Evolutionary conservation across 2,113 vertebrate genomes (phyloP).

Genomic region (Istiophorus platypterus): DNA sequence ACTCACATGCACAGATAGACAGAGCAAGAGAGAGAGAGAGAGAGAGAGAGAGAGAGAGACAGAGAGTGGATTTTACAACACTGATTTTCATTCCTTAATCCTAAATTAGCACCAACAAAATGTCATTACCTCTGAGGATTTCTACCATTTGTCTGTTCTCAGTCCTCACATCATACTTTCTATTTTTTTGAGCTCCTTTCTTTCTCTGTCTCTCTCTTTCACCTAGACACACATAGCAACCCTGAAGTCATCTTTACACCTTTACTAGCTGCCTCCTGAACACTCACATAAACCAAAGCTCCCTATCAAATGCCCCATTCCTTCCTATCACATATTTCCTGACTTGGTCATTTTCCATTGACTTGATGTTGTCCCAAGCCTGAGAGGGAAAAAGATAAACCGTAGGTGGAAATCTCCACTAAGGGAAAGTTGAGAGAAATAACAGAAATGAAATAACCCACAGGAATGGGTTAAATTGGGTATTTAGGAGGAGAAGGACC

Average conservation of each 20-base stretch:
- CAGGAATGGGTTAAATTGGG: constrained; percentile 2
- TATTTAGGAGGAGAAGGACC: constrained; percentile 36
- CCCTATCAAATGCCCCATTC: constrained; percentile 23
- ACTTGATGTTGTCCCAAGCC: not conserved
- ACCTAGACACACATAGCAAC: constrained; percentile 6
- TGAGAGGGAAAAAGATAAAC: constrained; percentile 19
- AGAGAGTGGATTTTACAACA: constrained; percentile 30
- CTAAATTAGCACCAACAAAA: constrained; percentile 52
- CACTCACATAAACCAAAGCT: constrained; percentile 32
- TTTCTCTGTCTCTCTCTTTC: not conserved
- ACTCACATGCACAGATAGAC: constrained; percentile 35
- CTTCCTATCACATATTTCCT: constrained; percentile 40
- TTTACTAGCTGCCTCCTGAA: constrained; percentile 12
- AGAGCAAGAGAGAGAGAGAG: not conserved
- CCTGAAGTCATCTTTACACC: constrained; percentile 17
- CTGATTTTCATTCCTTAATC: constrained; percentile 50
- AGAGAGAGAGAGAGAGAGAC: not conserved
- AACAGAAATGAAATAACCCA: constrained; percentile 26
- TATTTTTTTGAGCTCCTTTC: constrained; percentile 1
- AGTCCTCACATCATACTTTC: not conserved
- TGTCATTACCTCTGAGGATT: constrained; percentile 26
- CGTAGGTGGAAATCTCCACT: not conserved
- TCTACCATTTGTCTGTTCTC: constrained; percentile 22
- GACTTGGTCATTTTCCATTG: constrained; percentile 27
- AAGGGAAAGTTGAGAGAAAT: constrained; percentile 14